These are phyloP conservation scores for Camelus bactrianus DNA, from an alignment of 2,113 vertebrate genomes.

Conservation along the genomic window DNA sequence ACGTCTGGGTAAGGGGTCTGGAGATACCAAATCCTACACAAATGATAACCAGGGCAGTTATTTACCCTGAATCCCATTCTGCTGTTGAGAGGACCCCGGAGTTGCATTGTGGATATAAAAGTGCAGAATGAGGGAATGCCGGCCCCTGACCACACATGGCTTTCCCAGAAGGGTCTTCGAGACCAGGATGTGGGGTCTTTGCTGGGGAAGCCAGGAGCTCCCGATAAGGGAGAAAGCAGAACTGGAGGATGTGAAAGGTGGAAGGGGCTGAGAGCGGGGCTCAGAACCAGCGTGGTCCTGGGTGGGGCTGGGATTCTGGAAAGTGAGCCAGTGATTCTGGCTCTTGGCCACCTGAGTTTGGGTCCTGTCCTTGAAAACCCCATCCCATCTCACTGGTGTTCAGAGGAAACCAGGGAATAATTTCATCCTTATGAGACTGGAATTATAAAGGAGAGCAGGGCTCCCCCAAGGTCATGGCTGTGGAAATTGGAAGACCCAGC, in stretches of 20 bases:
- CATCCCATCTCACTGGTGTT: neutral
- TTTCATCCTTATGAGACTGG: neutral
- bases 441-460: neutral
- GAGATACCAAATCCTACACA: neutral
- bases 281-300: neutral
- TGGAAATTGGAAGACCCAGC: neutral
- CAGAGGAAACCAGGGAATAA: neutral
- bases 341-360: neutral
- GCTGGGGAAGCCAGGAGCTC: neutral
- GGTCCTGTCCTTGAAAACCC: neutral
- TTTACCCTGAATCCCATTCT: neutral
- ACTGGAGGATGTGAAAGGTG: neutral
- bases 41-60: rapidly evolving
- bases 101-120: neutral
- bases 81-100: too few relatives aligned
- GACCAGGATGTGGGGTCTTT: neutral
- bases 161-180: neutral
- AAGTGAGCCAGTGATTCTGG: rapidly evolving
- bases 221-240: rapidly evolving
- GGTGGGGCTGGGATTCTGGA: neutral
- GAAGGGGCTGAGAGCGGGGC: neutral
- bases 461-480: neutral
- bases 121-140: neutral
- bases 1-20: neutral
- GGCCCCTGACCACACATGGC: rapidly evolving